These are phyloP conservation scores for Conops quadrifasciatus DNA, from an alignment of 2,888 invertebrate species.

Conservation along the genomic window DNA sequence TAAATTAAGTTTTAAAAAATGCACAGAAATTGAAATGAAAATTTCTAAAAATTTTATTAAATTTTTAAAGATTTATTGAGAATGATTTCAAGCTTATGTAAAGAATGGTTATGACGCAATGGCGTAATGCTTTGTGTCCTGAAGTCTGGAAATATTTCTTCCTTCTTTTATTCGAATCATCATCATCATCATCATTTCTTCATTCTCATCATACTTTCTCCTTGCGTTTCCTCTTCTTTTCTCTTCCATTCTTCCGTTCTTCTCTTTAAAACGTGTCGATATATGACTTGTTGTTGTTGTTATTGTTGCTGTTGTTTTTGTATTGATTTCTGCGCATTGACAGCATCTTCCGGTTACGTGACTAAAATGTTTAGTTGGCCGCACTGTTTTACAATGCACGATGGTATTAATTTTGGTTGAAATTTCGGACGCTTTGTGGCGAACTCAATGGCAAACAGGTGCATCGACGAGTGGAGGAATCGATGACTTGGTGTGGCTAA, in stretches of 20 bases:
- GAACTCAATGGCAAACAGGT: too few species aligned
- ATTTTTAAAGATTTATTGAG: too few species aligned
- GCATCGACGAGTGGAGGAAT: neutral
- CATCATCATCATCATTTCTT: too few species aligned
- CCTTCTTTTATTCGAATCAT: too few species aligned
- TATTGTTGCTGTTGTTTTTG: constrained; percentile 15
- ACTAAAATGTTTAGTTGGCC: constrained; percentile 11
- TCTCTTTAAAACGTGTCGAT: neutral
- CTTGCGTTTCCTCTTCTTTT: neutral
- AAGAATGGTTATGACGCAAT: too few species aligned
- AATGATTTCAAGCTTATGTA: too few species aligned
- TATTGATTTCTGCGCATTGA: constrained; percentile 23
- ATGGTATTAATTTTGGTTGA: neutral
- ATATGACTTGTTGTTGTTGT: too few species aligned
- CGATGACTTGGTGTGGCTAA: neutral
- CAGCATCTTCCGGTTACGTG: constrained; percentile 31
- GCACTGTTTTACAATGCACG: neutral
- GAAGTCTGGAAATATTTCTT: too few species aligned
- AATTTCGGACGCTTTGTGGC: neutral
- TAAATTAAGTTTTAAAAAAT: too few species aligned
- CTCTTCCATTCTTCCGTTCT: neutral
- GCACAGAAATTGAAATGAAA: too few species aligned
- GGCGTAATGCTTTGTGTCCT: too few species aligned
- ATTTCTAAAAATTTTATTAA: too few species aligned
- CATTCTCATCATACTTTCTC: neutral